A percentile compares a stretch with the other conserved stretches of the same genome.
Evolutionary conservation across 2,113 vertebrate genomes (phyloP).

Genomic region (Halcyon malimbica): DNA sequence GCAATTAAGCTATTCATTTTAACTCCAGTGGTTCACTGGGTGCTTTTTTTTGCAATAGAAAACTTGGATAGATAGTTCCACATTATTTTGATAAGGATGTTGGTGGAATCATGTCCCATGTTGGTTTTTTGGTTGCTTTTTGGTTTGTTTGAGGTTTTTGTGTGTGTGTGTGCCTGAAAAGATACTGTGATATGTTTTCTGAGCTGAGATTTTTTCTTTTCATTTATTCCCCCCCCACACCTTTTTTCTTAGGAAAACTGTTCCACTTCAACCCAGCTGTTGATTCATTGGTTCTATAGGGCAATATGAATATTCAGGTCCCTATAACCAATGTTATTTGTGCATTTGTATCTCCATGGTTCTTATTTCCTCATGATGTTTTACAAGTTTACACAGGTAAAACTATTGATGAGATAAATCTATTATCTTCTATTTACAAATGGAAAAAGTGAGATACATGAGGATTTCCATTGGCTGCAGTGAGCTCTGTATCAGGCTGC

Average conservation of each 20-base stretch:
- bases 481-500: neutral
- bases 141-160: neutral
- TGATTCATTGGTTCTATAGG: neutral
- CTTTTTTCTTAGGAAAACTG: neutral
- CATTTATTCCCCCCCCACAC: no score
- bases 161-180: neutral
- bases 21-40: neutral
- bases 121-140: neutral
- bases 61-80: neutral
- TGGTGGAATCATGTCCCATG: neutral
- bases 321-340: neutral
- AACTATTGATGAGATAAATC: neutral
- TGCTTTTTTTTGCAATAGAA: neutral
- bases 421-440: neutral
- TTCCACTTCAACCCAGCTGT: neutral
- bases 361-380: neutral
- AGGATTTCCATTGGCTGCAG: neutral
- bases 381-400: neutral
- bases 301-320: neutral
- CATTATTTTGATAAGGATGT: neutral
- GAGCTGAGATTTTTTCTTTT: neutral
- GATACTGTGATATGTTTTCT: neutral
- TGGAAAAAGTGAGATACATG: neutral
- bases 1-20: conserved; percentile 64
- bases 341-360: neutral